Evolutionary conservation across 2,113 vertebrate genomes (phyloP), one percentile per base, ranked within the genome.

Genomic region (Cyprinodon variegatus): DNA sequence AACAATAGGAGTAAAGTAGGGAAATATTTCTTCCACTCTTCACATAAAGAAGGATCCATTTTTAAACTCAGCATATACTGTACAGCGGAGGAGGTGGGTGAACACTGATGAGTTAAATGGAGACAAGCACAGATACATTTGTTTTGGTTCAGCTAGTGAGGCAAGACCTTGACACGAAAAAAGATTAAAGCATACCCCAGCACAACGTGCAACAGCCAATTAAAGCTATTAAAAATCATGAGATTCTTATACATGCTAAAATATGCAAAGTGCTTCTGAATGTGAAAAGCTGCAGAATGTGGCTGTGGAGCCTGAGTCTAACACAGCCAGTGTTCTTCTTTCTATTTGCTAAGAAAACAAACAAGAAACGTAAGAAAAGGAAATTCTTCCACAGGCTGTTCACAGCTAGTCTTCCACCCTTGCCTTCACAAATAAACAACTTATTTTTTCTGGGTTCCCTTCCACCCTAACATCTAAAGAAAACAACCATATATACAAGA

Each of bases 171-270:
- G 80, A 86, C 85, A 76, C 74, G 61, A 67, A 77, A 68, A 29
- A 78, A 78, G 80, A 86, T 88, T 84, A 86, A 88, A 88, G 81
- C 73, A 71, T 76, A 77, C 74, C 83, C 45, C 79, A 83, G 43
- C 63, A 76, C 40, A n/a, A 70, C 62, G 84, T 77, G 84, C 76
- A 76, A 14, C 2, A 46, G 72, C 77, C 83, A 90, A 87, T 91
- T 89, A 89, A 63, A 79, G 64, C 70, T 77, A 86, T 86, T 88
- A 84, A 76, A 83, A 86, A 75, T n/a, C 84, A 80, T 75, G 83
- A 82, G 74, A 82, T 85, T 85, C 82, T 77, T 85, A 85, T 60
- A 61, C 73, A 89, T 82, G 87, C 71, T 83, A 84, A 92, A 88
- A 88, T 87, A 90, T 90, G 85, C 81, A 1, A 43, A 65, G 70